Conservation (phyloP, 2,888 invertebrate species). For the Achlya flavicornis region DNA sequence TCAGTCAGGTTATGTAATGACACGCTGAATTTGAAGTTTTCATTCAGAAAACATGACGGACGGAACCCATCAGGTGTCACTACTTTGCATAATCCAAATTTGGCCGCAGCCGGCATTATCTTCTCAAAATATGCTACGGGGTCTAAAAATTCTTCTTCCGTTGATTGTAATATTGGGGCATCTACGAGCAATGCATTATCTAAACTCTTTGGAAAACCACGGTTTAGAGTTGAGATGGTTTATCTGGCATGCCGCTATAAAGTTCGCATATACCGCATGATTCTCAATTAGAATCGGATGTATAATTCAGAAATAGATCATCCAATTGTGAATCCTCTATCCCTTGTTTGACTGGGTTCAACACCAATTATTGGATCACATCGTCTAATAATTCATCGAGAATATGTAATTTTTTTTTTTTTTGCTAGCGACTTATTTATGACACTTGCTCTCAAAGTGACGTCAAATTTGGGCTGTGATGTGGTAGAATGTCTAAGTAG, state of each 20-base stretch:
- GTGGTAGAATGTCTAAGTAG: background rate
- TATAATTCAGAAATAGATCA: too few species aligned
- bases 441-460: background rate
- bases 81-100: conserved; percentile 94
- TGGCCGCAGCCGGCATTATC: conserved; percentile 89
- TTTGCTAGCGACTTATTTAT: background rate
- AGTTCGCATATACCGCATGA: background rate
- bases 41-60: conserved; percentile 90
- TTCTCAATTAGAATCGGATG: too few species aligned
- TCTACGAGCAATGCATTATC: conserved; percentile 77
- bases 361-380: background rate
- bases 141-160: conserved; percentile 92
- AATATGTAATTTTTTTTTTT: background rate
- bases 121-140: conserved; percentile 93
- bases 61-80: conserved; percentile 92
- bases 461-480: background rate
- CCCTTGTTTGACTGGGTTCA: background rate
- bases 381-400: background rate
- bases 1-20: conserved; percentile 96
- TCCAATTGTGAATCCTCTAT: too few species aligned
- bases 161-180: conserved; percentile 92
- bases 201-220: background rate
- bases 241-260: too few species aligned
- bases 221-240: background rate
- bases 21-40: conserved; percentile 93